phyloP scores from a whole-genome alignment of 1,140 invertebrate species.

The Drosophila melanica region DNA sequence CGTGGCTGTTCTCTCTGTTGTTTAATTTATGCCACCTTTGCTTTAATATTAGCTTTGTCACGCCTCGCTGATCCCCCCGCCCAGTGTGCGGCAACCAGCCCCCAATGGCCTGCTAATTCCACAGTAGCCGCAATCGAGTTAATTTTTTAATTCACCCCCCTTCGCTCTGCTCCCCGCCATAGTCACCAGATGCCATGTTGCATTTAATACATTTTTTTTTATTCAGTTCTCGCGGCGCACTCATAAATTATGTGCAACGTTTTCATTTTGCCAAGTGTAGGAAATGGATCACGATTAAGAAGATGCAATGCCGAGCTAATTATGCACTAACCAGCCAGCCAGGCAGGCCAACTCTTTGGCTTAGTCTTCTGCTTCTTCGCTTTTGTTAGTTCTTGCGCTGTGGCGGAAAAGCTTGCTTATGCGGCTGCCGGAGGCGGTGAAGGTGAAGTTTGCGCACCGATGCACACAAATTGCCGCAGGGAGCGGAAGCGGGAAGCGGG shows the following conservation, averaged over 20 bases:
- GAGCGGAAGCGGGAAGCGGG: neutral
- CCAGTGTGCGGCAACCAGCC: neutral
- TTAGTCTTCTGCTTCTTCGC: neutral
- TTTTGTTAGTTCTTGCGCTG: constrained; percentile 1
- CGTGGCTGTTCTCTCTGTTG: constrained; percentile 38
- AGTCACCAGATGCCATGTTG: neutral
- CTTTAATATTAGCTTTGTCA: constrained; percentile 79
- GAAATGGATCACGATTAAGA: constrained; percentile 73
- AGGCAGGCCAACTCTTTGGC: constrained; percentile 3
- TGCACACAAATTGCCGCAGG: constrained; percentile 70
- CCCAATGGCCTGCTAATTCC: constrained; percentile 65
- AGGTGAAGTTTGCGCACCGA: constrained; percentile 46
- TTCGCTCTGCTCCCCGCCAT: neutral
- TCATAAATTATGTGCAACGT: constrained; percentile 81
- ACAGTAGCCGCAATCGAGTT: constrained; percentile 47
- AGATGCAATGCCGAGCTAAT: constrained; percentile 45
- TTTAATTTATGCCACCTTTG: constrained; percentile 80
- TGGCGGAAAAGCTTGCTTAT: neutral
- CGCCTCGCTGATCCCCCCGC: constrained; percentile 50
- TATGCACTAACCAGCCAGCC: constrained; percentile 38
- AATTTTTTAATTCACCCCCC: constrained; percentile 51
- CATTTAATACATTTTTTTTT: too few species aligned
- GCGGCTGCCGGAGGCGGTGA: neutral
- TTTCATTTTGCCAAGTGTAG: constrained; percentile 65
- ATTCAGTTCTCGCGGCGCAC: neutral